Percentiles rank a stretch among this genome's conserved stretches.
phyloP scores from a whole-genome alignment of 2,888 invertebrate species.

The Phengaris alcon region DNA sequence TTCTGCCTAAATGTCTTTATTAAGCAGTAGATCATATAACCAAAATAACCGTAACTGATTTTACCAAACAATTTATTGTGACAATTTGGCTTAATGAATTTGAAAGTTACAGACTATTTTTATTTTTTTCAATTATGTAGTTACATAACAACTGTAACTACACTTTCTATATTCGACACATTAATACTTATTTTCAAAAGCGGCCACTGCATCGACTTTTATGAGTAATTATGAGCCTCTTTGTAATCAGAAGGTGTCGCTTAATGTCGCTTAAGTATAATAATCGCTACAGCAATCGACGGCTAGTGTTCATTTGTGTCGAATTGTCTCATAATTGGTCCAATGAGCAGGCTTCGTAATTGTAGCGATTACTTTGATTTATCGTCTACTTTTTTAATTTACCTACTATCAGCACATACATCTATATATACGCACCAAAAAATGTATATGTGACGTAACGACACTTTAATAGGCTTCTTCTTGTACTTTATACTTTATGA shows the following conservation, averaged over 20 bases:
- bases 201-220: background rate
- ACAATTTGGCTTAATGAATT: background rate
- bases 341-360: slow-evolving; percentile 4
- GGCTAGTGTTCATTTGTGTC: background rate
- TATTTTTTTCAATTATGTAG: background rate
- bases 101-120: background rate
- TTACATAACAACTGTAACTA: too few relatives aligned
- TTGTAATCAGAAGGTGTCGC: slow-evolving; percentile 2
- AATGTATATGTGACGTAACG: too few relatives aligned
- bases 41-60: too few relatives aligned
- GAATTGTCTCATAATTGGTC: slow-evolving; percentile 1
- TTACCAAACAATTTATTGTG: background rate
- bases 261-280: too few relatives aligned
- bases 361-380: background rate
- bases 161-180: background rate
- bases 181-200: background rate
- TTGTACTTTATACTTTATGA: too few relatives aligned
- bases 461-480: too few relatives aligned
- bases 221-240: slow-evolving; percentile 9
- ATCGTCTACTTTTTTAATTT: background rate
- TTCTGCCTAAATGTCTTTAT: too few relatives aligned
- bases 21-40: too few relatives aligned
- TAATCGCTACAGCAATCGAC: background rate
- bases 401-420: background rate
- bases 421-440: background rate